A percentile compares a stretch with the other conserved stretches of the same genome.
phyloP scores from a whole-genome alignment of 2,888 invertebrate genomes.

The Trachelus troglodyta region DNA sequence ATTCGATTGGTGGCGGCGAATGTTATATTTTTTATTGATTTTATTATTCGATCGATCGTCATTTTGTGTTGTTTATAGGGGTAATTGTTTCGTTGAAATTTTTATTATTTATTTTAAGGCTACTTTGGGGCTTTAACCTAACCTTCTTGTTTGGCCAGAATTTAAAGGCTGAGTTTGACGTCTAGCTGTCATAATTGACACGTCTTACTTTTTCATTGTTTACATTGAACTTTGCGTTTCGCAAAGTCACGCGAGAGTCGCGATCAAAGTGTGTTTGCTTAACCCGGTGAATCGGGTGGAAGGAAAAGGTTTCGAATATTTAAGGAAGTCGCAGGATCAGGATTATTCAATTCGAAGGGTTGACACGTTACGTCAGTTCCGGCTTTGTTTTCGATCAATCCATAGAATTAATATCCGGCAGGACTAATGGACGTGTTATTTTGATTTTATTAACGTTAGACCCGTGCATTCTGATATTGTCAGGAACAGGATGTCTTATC shows the following conservation, averaged over 20 bases:
- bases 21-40: too few relatives aligned
- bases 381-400: not conserved
- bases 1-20: too few relatives aligned
- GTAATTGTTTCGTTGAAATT: too few relatives aligned
- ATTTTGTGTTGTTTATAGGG: too few relatives aligned
- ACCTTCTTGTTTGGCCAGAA: too few relatives aligned
- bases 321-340: conserved; percentile 14
- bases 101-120: too few relatives aligned
- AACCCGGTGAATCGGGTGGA: conserved; percentile 12
- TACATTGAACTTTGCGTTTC: not conserved
- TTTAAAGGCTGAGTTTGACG: not conserved
- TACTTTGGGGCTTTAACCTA: too few relatives aligned
- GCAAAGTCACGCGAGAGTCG: not conserved
- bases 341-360: not conserved
- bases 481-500: not conserved
- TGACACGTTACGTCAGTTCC: not conserved
- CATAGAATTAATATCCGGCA: not conserved
- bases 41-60: too few relatives aligned
- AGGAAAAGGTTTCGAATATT: conserved; percentile 14
- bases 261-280: conserved; percentile 17
- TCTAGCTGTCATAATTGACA: not conserved
- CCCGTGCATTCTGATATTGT: not conserved
- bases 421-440: not conserved
- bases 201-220: not conserved
- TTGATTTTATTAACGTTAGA: not conserved